phyloP scores from a whole-genome alignment of 1,140 invertebrate species.

The Aphelenchoides fujianensis region DNA sequence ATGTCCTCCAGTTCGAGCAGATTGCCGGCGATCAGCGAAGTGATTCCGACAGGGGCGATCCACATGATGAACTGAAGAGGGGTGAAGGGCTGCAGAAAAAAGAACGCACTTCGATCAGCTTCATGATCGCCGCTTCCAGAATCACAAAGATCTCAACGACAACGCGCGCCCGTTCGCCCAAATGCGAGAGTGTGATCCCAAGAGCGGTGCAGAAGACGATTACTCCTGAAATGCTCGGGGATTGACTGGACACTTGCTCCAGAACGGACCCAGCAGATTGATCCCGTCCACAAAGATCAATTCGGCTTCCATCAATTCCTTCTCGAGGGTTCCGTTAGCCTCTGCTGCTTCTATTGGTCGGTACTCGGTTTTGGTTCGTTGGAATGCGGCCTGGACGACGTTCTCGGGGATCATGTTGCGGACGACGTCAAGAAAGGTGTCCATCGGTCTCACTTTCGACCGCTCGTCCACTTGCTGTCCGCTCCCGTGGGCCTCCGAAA shows the following conservation, averaged over 20 bases:
- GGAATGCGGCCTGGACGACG: slow-evolving; percentile 42
- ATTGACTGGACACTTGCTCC: too few relatives aligned
- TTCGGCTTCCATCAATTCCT: not conserved
- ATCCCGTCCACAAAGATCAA: not conserved
- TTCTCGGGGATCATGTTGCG: slow-evolving; percentile 49
- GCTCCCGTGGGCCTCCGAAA: not conserved
- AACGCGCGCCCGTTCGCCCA: slow-evolving; percentile 59
- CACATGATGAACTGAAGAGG: too few relatives aligned
- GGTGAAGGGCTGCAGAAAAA: too few relatives aligned
- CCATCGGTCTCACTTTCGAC: slow-evolving; percentile 73
- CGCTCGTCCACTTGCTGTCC: not conserved
- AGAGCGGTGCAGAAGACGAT: slow-evolving; percentile 66
- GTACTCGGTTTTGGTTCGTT: slow-evolving; percentile 41
- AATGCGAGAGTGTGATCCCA: slow-evolving; percentile 65
- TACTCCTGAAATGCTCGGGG: slow-evolving; percentile 64
- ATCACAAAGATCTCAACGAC: slow-evolving; percentile 51
- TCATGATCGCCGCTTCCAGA: not conserved
- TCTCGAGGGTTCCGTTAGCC: not conserved
- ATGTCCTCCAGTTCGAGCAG: slow-evolving; percentile 78
- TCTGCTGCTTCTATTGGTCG: not conserved
- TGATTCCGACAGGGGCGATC: slow-evolving; percentile 81
- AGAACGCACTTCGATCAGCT: too few relatives aligned
- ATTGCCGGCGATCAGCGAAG: slow-evolving; percentile 85
- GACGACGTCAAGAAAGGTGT: slow-evolving; percentile 70
- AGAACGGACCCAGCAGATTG: too few relatives aligned